Evolutionary conservation across 2,797 vertebrate genomes (phyloP), one percentile per base, ranked within the genome.

Genomic region (Lophius americanus): DNA sequence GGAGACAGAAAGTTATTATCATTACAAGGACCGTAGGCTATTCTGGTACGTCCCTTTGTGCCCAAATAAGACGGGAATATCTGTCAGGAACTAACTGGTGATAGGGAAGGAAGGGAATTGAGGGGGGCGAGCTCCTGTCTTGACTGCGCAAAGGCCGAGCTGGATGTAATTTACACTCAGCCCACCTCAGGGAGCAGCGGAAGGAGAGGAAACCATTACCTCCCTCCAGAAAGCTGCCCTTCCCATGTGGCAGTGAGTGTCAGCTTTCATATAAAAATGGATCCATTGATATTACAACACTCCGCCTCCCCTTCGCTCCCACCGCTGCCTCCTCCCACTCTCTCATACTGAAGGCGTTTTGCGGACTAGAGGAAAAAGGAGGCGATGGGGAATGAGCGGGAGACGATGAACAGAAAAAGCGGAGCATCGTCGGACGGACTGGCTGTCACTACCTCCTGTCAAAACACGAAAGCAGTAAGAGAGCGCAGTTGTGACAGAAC

Each of bases 101-200:
- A 79, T 74, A 85, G 84, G 56, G 62, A 76, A 75, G 46, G 69
- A 32, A 61, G 82, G 85, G 82, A 80, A 73, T 80, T 59, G 81
- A 81, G 65, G 81, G 82, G 75, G 83, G 78, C 39, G 37, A 71
- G 70, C 70, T 62, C 70, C 37, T 65, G 67, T 81, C 68, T 68
- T 71, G 70, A 52, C 84, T 83, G 84, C n/a, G 66, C 73, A 55
- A 71, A 85, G 85, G 75, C 80, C 72, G 75, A 85, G 81, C 81
- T 85, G 79, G 89, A 88, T 91, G 92, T 91, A 93, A 95, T 94
- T 94, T 92, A 91, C 91, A 92, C 91, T 67, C 56, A 9, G 61
- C 79, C 77, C 82, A 82, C 87, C 87, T 89, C 87, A 48, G 86
- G 85, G 90, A 88, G 83, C 76, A 9, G 78, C 64, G 35, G 81